Evolutionary conservation across 1,140 invertebrate species (phyloP), one percentile per base, ranked within the genome.

Genomic region (Danaus melanippus): DNA sequence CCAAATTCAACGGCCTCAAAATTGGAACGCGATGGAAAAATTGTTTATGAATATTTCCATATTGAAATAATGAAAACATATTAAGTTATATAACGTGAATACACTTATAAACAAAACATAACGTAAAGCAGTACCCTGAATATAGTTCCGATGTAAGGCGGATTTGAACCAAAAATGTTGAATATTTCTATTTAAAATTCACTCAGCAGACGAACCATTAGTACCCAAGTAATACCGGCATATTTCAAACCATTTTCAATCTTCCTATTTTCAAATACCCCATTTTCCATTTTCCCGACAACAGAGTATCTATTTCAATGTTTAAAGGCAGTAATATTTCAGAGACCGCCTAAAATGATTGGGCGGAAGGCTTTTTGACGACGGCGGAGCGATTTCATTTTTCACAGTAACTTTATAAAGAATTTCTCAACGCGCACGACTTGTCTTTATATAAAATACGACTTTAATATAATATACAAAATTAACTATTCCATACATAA

Each of bases 401-500:
- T 72, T 71, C 71, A 72, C 71, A 79, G 76, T 76, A 69, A 67
- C 68, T 70, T 51, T 58, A 60, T 66, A 62, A 69, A 51, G 50
- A 50, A 53, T 32, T 32, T 32, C 21, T 32, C 21, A 32, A 32
- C 21, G 21, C 2, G 21, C 21, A 32, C 21, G 21, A 32, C 21
- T 32, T 32, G 21, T 32, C 21, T 32, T 32, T 32, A 32, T 32
- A 32, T 32, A 32, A 32, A 32, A 8, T 32, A 32, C 4, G 21
- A 32, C 5, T 32, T 32, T 32, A 32, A 32, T 32, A 32, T 32
- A 32, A 32, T 32, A 32, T 32, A 32, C 21, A 7, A 32, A 32
- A 32, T 32, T 32, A 32, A 32, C 6, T 32, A 32, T 32, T 32
- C 21, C 21, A 15, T 15, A 15, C n/a, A 5, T 21, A 2, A 21